These are phyloP conservation scores for Cervus canadensis DNA, from an alignment of 2,113 vertebrate species.

Conservation along the genomic window DNA sequence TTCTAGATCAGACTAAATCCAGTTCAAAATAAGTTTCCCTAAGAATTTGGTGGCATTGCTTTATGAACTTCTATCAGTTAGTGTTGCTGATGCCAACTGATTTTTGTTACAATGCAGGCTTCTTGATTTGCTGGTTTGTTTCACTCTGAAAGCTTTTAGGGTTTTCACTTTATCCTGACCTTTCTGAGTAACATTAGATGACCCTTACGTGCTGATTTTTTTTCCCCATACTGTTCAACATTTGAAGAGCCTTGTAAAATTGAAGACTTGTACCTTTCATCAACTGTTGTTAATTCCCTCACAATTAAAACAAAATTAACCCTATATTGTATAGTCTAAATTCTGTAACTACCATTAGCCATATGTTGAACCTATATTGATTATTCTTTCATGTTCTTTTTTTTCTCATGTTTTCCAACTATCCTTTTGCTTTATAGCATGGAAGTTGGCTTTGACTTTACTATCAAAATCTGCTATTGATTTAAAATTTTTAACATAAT, in stretches of 20 bases:
- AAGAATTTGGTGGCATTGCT: background rate
- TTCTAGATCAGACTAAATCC: slow-evolving; percentile 38
- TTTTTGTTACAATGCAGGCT: background rate
- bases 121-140: background rate
- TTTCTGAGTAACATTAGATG: background rate
- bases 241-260: background rate
- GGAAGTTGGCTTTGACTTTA: slow-evolving; percentile 10
- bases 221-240: background rate
- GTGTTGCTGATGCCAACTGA: background rate
- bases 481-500: background rate
- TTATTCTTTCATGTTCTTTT: background rate
- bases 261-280: background rate
- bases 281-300: background rate
- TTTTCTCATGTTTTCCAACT: background rate
- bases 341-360: background rate
- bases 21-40: slow-evolving; percentile 33
- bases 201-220: background rate
- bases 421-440: background rate
- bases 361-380: background rate
- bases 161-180: background rate
- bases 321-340: background rate
- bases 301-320: background rate
- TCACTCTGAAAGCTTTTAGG: background rate
- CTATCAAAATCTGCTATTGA: background rate
- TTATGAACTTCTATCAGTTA: background rate